These are phyloP conservation scores for Perdix hodgsoniae DNA, from an alignment of 2,797 vertebrate species.

Conservation along the genomic window DNA sequence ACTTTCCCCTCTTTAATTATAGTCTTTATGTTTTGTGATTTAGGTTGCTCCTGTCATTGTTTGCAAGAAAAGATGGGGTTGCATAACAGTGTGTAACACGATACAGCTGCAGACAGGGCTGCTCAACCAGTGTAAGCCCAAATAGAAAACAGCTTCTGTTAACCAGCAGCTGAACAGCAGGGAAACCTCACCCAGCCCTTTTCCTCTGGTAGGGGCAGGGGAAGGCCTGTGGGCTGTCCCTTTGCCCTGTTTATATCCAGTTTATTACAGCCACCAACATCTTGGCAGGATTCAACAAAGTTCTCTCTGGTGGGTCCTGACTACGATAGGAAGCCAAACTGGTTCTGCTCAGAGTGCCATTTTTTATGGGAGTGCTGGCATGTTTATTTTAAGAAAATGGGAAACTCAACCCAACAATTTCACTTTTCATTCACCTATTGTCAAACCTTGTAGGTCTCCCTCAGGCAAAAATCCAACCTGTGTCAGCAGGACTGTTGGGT, in stretches of 20 bases:
- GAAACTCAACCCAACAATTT: neutral
- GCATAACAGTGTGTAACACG: neutral
- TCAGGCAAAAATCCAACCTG: neutral
- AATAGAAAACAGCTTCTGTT: conserved; percentile 52
- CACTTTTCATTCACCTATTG: neutral
- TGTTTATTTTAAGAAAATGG: neutral
- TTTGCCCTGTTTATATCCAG: neutral
- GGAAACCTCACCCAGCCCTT: conserved; percentile 29
- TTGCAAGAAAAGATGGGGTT: conserved; percentile 36
- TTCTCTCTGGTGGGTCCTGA: neutral
- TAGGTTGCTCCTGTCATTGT: conserved; percentile 48
- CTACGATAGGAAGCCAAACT: neutral
- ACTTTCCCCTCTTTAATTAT: conserved; percentile 49
- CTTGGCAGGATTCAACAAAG: neutral
- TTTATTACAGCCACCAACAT: neutral
- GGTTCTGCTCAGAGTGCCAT: neutral
- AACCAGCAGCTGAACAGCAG: conserved; percentile 60
- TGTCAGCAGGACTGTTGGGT: conserved; percentile 11
- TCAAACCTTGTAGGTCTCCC: neutral
- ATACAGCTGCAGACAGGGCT: conserved; percentile 32
- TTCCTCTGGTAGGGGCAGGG: neutral
- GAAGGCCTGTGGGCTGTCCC: neutral
- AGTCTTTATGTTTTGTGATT: conserved; percentile 54
- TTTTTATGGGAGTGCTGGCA: neutral
- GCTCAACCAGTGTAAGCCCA: neutral